phyloP scores from a whole-genome alignment of 2,113 vertebrate species.

The Microtus ochrogaster region DNA sequence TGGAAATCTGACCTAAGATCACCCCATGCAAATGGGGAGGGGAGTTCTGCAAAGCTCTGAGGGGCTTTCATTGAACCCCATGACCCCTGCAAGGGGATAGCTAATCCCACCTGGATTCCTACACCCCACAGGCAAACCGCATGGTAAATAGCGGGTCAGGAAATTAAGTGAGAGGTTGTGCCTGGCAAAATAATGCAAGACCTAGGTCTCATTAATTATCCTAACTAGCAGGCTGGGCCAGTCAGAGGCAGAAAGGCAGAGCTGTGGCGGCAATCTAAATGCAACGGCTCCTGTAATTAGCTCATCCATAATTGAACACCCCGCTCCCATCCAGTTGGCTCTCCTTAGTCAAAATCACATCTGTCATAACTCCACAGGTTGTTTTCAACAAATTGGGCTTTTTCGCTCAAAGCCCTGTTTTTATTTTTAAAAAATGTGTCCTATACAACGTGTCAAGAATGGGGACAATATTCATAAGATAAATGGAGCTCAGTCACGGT shows the following conservation, averaged over 20 bases:
- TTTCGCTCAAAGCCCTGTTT: conserved; percentile 74
- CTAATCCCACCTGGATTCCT: background rate
- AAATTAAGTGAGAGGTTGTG: conserved; percentile 57
- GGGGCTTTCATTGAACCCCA: background rate
- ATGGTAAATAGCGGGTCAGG: accelerated
- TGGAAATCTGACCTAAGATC: background rate
- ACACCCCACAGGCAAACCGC: accelerated
- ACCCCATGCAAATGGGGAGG: background rate
- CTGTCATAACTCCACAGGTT: conserved; percentile 68
- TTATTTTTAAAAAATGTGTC: conserved; percentile 66
- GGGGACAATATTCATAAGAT: conserved; percentile 5
- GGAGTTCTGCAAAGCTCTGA: accelerated
- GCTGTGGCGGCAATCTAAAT: background rate
- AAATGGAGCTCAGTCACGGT: background rate
- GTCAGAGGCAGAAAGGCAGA: background rate
- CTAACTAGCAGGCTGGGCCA: accelerated
- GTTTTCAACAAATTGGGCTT: conserved; percentile 76
- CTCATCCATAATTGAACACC: conserved; percentile 76
- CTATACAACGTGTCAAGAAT: conserved; percentile 57
- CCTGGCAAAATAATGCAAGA: conserved; percentile 2
- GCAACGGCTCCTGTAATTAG: background rate
- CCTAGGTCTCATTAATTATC: conserved; percentile 50
- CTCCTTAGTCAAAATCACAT: conserved; percentile 75
- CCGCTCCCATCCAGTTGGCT: background rate
- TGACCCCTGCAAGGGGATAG: accelerated